Evolutionary conservation across 2,797 vertebrate species (phyloP).

Genomic region (Tachyglossus aculeatus): DNA sequence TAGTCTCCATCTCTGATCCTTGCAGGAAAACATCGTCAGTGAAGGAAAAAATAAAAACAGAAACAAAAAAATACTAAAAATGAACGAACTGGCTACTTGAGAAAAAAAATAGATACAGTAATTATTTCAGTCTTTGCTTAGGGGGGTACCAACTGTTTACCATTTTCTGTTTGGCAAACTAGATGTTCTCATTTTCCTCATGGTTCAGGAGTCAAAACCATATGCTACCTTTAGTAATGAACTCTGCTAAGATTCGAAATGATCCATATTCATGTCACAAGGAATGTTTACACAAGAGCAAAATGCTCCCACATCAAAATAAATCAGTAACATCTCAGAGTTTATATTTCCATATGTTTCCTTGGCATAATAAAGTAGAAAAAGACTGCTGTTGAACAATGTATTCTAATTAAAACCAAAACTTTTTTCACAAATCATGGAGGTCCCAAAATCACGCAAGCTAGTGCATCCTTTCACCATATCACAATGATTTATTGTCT

Average conservation of each 20-base stretch:
- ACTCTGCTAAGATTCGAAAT: constrained; percentile 72
- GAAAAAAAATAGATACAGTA: constrained; percentile 71
- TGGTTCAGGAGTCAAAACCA: constrained; percentile 78
- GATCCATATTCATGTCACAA: constrained; percentile 77
- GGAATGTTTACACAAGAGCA: constrained; percentile 75
- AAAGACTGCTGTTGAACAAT: constrained; percentile 63
- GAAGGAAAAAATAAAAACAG: constrained; percentile 57
- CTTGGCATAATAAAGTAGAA: constrained; percentile 68
- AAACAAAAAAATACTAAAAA: constrained; percentile 66
- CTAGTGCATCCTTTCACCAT: constrained; percentile 43
- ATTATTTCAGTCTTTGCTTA: constrained; percentile 73
- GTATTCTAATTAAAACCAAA: constrained; percentile 77
- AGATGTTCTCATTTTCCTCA: constrained; percentile 73
- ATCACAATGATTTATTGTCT: constrained; percentile 61
- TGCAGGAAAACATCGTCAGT: constrained; percentile 66
- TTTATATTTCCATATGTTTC: constrained; percentile 77
- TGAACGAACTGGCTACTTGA: constrained; percentile 70
- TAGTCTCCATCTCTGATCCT: constrained; percentile 61
- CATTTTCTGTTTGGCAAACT: constrained; percentile 75
- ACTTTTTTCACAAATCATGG: constrained; percentile 63
- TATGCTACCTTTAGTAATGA: constrained; percentile 75
- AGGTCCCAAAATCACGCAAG: constrained; percentile 48
- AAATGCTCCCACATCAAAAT: constrained; percentile 75
- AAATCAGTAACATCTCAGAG: constrained; percentile 75
- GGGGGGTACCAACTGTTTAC: constrained; percentile 75